phyloP scores from a whole-genome alignment of 1,140 invertebrate genomes.

The Theocolax elegans region DNA sequence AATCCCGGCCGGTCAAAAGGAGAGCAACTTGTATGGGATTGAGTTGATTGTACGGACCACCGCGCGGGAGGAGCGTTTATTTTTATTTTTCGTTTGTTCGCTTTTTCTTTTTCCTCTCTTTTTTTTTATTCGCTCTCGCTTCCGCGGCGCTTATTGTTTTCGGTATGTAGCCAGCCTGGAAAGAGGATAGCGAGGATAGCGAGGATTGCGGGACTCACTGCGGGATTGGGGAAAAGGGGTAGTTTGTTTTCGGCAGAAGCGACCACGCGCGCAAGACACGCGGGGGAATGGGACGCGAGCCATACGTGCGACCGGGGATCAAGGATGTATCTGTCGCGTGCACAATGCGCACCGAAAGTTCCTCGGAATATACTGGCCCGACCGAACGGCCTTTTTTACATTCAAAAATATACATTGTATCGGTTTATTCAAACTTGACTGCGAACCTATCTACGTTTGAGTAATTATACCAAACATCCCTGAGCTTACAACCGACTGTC shows the following conservation, averaged over 20 bases:
- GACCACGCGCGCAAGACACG: too few relatives aligned
- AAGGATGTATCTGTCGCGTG: neutral
- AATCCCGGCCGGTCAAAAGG: slow-evolving; percentile 53
- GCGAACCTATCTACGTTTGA: too few relatives aligned
- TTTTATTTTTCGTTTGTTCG: neutral
- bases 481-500: too few relatives aligned
- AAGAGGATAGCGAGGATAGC: too few relatives aligned
- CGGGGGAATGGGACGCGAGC: neutral
- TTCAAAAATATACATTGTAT: too few relatives aligned
- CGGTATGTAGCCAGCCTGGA: too few relatives aligned
- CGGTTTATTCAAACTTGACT: too few relatives aligned
- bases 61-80: neutral
- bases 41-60: slow-evolving; percentile 48
- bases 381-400: too few relatives aligned
- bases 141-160: slow-evolving; percentile 9
- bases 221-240: too few relatives aligned
- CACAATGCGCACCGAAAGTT: neutral
- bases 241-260: slow-evolving; percentile 6
- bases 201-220: too few relatives aligned
- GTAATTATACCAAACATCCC: too few relatives aligned
- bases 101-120: neutral
- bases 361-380: too few relatives aligned
- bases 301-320: neutral
- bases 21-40: slow-evolving; percentile 53
- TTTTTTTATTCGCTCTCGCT: neutral